phyloP scores from a whole-genome alignment of 2,113 vertebrate genomes.

The Nesogale talazaci region DNA sequence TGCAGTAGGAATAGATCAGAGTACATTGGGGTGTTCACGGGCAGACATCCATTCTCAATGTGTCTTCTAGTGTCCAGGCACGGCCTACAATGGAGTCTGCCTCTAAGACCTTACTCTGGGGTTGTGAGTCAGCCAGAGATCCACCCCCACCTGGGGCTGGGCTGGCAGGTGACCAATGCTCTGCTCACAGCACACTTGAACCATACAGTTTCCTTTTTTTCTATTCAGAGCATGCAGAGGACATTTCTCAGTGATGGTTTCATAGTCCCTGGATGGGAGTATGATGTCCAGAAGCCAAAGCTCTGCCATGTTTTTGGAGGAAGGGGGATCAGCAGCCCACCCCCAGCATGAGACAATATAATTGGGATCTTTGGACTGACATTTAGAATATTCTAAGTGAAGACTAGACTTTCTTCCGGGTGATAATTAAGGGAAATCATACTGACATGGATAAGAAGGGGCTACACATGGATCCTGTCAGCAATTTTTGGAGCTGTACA shows the following conservation, averaged over 20 bases:
- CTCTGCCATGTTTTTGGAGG: background rate
- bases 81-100: background rate
- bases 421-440: too few relatives aligned
- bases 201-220: background rate
- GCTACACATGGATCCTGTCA: too few relatives aligned
- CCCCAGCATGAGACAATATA: background rate
- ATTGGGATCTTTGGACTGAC: background rate
- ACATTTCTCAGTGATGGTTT: background rate
- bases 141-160: background rate
- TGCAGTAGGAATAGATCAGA: too few relatives aligned
- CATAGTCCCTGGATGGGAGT: background rate
- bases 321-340: background rate
- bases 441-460: too few relatives aligned
- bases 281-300: background rate
- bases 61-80: too few relatives aligned
- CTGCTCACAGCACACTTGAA: too few relatives aligned
- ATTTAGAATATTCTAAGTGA: too few relatives aligned
- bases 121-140: background rate
- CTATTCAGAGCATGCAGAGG: background rate
- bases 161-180: background rate
- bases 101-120: background rate
- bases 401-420: too few relatives aligned
- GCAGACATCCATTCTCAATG: too few relatives aligned
- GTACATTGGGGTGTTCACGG: too few relatives aligned
- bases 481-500: too few relatives aligned